These are phyloP conservation scores for Dicranocentrus wangi DNA, from an alignment of 2,888 invertebrate species.

Conservation along the genomic window DNA sequence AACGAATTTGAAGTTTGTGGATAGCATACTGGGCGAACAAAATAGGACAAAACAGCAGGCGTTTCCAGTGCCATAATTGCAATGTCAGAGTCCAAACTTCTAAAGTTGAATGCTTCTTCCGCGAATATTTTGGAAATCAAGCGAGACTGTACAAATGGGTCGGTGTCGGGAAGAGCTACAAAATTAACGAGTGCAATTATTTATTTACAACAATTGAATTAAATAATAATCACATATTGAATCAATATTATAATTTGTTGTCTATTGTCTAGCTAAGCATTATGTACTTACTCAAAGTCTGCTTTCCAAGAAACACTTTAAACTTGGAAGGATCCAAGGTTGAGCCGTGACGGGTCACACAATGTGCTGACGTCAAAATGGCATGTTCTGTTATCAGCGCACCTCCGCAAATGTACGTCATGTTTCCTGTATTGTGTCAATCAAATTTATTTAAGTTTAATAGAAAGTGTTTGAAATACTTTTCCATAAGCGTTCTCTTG, in stretches of 20 bases:
- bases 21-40: conserved; percentile 77
- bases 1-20: conserved; percentile 72
- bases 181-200: no score
- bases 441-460: not conserved
- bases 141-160: conserved; percentile 71
- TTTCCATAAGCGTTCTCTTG: no score
- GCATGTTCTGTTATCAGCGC: conserved; percentile 77
- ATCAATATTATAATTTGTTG: not conserved
- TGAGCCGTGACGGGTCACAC: conserved; percentile 69
- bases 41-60: conserved; percentile 75
- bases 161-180: conserved; percentile 70
- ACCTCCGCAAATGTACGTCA: conserved; percentile 77
- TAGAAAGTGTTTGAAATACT: no score
- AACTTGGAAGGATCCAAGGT: conserved; percentile 67
- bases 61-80: conserved; percentile 76
- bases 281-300: conserved; percentile 65
- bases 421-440: conserved; percentile 61
- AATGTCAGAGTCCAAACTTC: conserved; percentile 77
- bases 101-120: conserved; percentile 71
- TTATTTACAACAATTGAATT: no score
- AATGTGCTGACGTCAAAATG: conserved; percentile 74
- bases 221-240: not conserved
- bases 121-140: conserved; percentile 68
- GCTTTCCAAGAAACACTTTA: conserved; percentile 70
- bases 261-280: no score